These are phyloP conservation scores for Ascaphus truei DNA, from an alignment of 2,113 vertebrate genomes.

Conservation along the genomic window DNA sequence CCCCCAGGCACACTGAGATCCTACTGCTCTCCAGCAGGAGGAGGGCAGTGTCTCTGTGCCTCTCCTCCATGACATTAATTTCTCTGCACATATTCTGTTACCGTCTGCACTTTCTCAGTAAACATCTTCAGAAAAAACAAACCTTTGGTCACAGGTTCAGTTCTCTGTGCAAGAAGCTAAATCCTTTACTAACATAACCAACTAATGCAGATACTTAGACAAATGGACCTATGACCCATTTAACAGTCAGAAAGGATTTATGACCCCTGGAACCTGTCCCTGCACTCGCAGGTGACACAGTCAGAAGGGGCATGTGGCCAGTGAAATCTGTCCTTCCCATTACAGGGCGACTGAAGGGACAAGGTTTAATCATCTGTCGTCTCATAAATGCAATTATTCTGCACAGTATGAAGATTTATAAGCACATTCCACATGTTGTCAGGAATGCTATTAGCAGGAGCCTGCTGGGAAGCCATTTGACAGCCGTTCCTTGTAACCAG, in stretches of 20 bases:
- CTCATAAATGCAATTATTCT: too few relatives aligned
- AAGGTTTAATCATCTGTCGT: background rate
- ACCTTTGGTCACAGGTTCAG: background rate
- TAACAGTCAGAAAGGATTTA: too few relatives aligned
- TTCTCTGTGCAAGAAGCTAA: background rate
- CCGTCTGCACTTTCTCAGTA: background rate
- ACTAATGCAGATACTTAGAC: background rate
- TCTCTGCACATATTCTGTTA: background rate
- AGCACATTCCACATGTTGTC: background rate
- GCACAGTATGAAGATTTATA: background rate
- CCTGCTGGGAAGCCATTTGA: slow-evolving; percentile 24
- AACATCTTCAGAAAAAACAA: background rate
- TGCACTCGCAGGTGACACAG: too few relatives aligned
- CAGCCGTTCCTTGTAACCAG: too few relatives aligned
- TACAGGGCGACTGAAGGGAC: background rate
- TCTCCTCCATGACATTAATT: background rate
- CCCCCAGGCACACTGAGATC: accelerated
- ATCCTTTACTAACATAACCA: background rate
- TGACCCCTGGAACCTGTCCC: too few relatives aligned
- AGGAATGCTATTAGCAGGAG: slow-evolving; percentile 19
- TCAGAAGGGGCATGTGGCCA: too few relatives aligned
- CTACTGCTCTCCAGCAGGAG: background rate
- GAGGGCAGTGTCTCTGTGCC: background rate
- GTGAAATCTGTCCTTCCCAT: background rate
- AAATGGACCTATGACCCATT: too few relatives aligned